phyloP scores from a whole-genome alignment of 2,113 vertebrate species.

The Menidia beryllina region DNA sequence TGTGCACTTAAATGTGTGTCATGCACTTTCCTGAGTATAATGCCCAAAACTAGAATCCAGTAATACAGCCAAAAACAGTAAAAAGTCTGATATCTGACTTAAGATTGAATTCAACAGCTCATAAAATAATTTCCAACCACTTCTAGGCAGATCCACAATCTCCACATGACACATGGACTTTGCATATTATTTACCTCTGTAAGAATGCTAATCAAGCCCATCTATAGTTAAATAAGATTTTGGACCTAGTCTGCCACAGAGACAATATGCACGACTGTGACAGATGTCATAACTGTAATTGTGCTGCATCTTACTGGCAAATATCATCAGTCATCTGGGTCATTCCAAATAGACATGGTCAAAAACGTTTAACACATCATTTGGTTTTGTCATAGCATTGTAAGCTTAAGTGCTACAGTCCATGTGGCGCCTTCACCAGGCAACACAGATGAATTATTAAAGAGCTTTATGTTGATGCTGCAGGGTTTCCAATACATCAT shows the following conservation, averaged over 20 bases:
- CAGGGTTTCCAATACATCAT: constrained; percentile 72
- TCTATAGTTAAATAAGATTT: too few relatives aligned
- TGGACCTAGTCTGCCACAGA: background rate
- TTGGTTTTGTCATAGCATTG: constrained; percentile 11
- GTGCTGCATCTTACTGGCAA: too few relatives aligned
- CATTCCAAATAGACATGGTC: constrained; percentile 7
- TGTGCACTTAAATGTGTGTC: constrained; percentile 4
- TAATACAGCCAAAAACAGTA: background rate
- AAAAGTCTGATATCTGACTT: too few relatives aligned
- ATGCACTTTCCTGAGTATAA: background rate
- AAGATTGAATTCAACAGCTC: too few relatives aligned
- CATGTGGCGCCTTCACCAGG: constrained; percentile 55
- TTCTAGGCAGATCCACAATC: too few relatives aligned
- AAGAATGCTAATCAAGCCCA: too few relatives aligned
- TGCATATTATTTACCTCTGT: too few relatives aligned
- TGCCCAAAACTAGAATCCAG: background rate
- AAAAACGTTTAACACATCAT: constrained; percentile 2
- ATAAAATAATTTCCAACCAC: too few relatives aligned
- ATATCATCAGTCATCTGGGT: background rate
- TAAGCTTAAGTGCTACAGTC: constrained; percentile 50
- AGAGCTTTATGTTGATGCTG: constrained; percentile 75
- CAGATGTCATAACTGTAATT: too few relatives aligned
- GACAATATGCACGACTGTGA: background rate
- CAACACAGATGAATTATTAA: constrained; percentile 78
- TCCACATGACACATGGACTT: too few relatives aligned